Conservation (phyloP, 2,888 invertebrate genomes). For the Apocheima hispidaria region DNA sequence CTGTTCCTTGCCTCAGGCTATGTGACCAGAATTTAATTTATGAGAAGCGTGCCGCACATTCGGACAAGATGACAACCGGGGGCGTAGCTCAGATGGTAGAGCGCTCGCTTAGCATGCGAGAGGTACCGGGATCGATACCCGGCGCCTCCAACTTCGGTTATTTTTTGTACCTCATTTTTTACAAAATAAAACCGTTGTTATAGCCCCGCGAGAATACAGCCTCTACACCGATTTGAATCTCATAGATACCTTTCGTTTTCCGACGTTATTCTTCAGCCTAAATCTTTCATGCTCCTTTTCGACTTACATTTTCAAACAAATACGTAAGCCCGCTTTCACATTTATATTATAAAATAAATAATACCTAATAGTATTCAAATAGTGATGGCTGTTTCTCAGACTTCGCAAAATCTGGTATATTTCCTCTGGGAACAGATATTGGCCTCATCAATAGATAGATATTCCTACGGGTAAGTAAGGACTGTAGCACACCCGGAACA, state of each 20-base stretch:
- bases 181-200: not conserved
- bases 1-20: slow-evolving; percentile 54
- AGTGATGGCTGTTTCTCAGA: not conserved
- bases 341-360: too few relatives aligned
- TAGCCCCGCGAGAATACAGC: not conserved
- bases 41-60: slow-evolving; percentile 41
- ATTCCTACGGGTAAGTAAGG: not conserved
- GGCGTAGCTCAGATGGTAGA: slow-evolving; percentile 87
- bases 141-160: slow-evolving; percentile 78
- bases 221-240: not conserved
- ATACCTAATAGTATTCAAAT: not conserved
- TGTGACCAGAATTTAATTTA: slow-evolving; percentile 51
- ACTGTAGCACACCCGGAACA: not conserved
- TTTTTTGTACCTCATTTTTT: slow-evolving; percentile 1
- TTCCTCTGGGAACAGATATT: not conserved
- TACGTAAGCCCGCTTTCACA: too few relatives aligned
- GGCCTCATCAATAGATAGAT: slow-evolving; percentile 6
- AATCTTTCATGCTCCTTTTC: too few relatives aligned
- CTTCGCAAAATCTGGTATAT: slow-evolving; percentile 2
- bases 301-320: too few relatives aligned
- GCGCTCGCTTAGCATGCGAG: slow-evolving; percentile 86
- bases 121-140: slow-evolving; percentile 86
- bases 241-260: not conserved
- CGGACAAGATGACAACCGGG: slow-evolving; percentile 53
- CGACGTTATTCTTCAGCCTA: too few relatives aligned